Evolutionary conservation across 1,140 invertebrate species (phyloP), one percentile per base, ranked within the genome.

Genomic region (Papilio xuthus): DNA sequence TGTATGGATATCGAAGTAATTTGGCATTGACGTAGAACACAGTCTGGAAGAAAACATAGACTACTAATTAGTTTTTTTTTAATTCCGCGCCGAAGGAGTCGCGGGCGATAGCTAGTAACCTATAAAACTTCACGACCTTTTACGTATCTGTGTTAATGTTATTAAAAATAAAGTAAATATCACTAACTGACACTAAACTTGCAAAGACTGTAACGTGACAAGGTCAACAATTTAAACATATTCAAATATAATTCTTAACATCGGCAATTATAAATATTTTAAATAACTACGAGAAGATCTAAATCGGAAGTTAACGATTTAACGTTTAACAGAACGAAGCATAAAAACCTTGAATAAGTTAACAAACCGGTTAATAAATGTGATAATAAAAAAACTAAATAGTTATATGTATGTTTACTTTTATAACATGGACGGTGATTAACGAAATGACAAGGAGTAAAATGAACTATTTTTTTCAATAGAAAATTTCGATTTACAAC

Each of bases 291-390:
- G 6, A 60, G 56, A 60, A 26, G 56, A 60, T 60, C 23, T 60
- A 8, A 26, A 60, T 60, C 56, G 56, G 56, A 26, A 26, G 56
- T 60, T 60, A 26, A 60, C 56, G 56, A 28, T 60, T 8, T 60
- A 60, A 60, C 56, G 23, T 26, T 53, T 53, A 60, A 23, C 20
- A 26, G 9, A 12, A 60, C 23, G 56, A 26, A 26, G 9, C 56
- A 26, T 60, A 12, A 60, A 56, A 12, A 60, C 56, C 56, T 60
- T 60, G 56, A 60, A 60, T 26, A 56, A 56, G n/a, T 60, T 60
- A 60, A 12, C 56, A 13, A 6, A 60, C 23, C 10, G 56, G 56
- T 60, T 60, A 13, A 12, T 26, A 60, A 60, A 60, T 26, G 3
- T 23, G 2, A 13, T 10, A 26, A 60, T 26, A 60, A 13, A 56